Evolutionary conservation across 2,797 vertebrate genomes (phyloP).

Genomic region (Halcyon badia): DNA sequence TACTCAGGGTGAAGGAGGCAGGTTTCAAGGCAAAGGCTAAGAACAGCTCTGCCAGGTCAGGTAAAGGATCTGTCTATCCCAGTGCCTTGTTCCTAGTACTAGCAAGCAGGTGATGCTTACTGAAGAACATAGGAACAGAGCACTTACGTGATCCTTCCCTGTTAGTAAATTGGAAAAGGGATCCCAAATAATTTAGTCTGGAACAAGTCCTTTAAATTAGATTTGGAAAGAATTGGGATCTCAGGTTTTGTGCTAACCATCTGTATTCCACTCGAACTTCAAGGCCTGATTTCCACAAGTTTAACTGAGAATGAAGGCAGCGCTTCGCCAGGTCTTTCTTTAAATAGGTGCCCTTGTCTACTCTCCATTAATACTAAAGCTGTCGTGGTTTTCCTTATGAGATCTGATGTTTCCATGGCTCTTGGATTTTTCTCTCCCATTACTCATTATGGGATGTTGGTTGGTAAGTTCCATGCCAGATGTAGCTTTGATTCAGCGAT

Average conservation of each 20-base stretch:
- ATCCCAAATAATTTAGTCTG: background rate
- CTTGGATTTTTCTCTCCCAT: slow-evolving; percentile 18
- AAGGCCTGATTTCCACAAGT: background rate
- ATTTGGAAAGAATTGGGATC: background rate
- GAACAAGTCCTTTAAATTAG: background rate
- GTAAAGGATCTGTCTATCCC: background rate
- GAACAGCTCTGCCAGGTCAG: background rate
- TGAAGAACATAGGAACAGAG: background rate
- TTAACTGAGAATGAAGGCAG: background rate
- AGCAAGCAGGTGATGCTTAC: background rate
- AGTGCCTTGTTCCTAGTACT: background rate
- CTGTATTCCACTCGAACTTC: background rate
- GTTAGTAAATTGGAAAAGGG: background rate
- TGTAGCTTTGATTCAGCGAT: slow-evolving; percentile 23
- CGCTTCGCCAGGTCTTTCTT: background rate
- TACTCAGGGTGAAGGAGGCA: background rate
- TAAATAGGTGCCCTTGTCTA: slow-evolving; percentile 6
- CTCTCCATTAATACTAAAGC: slow-evolving; percentile 28
- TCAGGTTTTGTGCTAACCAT: background rate
- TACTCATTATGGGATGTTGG: slow-evolving; percentile 19
- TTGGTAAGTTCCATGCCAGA: slow-evolving; percentile 42
- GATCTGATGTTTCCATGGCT: slow-evolving; percentile 40
- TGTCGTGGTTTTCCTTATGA: slow-evolving; percentile 42
- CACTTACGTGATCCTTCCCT: background rate
- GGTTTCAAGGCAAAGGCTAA: background rate